These are phyloP conservation scores for Sorex fumeus DNA, from an alignment of 2,113 vertebrate species.

Conservation along the genomic window DNA sequence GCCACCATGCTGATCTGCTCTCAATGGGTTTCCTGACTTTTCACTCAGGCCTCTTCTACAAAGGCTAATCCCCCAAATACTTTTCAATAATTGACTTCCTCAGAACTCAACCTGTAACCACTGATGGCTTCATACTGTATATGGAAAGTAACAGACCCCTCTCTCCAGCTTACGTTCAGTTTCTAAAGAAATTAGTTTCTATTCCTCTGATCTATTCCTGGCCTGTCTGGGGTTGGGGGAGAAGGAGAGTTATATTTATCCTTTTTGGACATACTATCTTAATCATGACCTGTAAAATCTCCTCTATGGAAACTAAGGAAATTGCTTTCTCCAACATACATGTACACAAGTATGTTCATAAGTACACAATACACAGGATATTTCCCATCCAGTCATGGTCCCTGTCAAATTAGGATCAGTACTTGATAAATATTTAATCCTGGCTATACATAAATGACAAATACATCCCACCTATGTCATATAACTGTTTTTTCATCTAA, in stretches of 20 bases:
- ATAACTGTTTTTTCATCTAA: not conserved
- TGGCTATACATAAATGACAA: not conserved
- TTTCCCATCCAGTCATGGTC: not conserved
- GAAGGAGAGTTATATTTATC: not conserved
- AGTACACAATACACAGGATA: too few species aligned
- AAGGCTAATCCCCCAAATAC: not conserved
- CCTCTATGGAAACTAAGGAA: not conserved
- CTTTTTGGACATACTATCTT: not conserved
- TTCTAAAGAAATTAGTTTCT: not conserved
- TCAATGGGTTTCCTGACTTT: not conserved
- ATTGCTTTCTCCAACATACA: not conserved
- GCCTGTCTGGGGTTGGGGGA: not conserved
- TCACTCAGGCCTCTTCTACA: not conserved
- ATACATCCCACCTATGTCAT: not conserved
- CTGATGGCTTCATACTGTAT: not conserved
- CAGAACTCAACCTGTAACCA: not conserved
- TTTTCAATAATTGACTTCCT: not conserved
- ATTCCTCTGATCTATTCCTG: not conserved
- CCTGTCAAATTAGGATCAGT: not conserved
- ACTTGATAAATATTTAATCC: not conserved
- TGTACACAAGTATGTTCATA: not conserved
- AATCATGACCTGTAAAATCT: not conserved
- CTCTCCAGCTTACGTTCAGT: not conserved
- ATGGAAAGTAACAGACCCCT: not conserved
- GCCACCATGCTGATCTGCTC: not conserved